Percentiles rank a stretch among this genome's conserved stretches.
Conservation (phyloP, 2,113 vertebrate genomes). For the Corvus cornix region DNA sequence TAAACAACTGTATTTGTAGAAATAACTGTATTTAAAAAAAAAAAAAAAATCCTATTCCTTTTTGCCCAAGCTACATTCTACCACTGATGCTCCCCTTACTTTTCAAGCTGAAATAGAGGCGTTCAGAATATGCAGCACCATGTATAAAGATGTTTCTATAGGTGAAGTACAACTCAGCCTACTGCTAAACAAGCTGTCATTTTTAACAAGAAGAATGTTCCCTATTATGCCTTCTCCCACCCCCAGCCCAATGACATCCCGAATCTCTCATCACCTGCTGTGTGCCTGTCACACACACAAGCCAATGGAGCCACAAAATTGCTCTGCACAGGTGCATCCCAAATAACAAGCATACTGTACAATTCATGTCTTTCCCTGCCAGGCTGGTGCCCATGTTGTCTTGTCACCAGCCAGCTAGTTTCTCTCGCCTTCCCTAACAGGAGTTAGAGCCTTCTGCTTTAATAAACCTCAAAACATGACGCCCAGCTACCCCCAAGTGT, state of each 20-base stretch:
- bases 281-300: constrained; percentile 12
- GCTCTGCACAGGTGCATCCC: constrained; percentile 53
- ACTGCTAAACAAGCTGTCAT: neutral
- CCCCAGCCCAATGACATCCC: neutral
- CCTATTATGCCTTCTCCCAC: neutral
- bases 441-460: neutral
- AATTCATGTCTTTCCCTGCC: neutral
- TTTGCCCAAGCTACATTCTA: neutral
- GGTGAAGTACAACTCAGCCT: constrained; percentile 3
- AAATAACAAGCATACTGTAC: neutral
- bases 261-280: constrained; percentile 35
- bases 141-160: neutral
- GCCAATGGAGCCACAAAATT: constrained; percentile 25
- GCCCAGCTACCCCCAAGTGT: neutral
- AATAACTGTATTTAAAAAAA: neutral
- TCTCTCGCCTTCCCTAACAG: neutral
- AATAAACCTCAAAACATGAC: neutral
- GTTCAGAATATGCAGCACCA: neutral
- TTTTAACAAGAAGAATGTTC: constrained; percentile 32
- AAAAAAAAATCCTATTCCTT: neutral
- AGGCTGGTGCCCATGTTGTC: constrained; percentile 14
- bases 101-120: neutral
- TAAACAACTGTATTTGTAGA: neutral
- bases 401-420: neutral
- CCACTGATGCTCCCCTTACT: neutral